These are phyloP conservation scores for Anguilla obscura DNA, from an alignment of 2,797 vertebrate genomes.

Conservation along the genomic window DNA sequence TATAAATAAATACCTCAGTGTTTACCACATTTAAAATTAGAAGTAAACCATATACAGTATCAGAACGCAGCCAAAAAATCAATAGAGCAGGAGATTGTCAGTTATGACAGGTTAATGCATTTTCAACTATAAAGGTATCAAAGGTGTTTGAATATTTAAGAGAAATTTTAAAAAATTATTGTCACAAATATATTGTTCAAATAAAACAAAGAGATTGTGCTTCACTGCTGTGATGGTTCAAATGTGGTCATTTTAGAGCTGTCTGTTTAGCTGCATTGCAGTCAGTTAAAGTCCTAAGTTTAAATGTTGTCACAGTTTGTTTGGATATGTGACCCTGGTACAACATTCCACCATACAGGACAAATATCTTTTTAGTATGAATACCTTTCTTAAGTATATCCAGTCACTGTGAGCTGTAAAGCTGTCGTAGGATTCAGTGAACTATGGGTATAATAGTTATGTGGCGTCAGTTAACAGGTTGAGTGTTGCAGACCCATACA, in stretches of 20 bases:
- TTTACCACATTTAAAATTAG: background rate
- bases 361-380: slow-evolving; percentile 34
- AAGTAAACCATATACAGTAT: background rate
- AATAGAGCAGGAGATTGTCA: background rate
- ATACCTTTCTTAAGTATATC: slow-evolving; percentile 23
- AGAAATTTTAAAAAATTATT: background rate
- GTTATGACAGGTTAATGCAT: background rate
- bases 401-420: slow-evolving; percentile 44
- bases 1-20: background rate
- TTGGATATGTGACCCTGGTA: slow-evolving; percentile 5
- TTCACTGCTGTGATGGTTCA: background rate
- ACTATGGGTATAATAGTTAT: slow-evolving; percentile 35
- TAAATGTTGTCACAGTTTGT: background rate
- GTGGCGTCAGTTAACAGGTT: slow-evolving; percentile 46
- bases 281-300: background rate
- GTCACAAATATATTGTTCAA: background rate
- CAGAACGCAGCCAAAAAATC: background rate
- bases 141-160: background rate
- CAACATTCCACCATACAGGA: slow-evolving; percentile 40
- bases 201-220: background rate
- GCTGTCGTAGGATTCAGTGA: slow-evolving; percentile 46
- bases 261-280: background rate
- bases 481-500: slow-evolving; percentile 44
- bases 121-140: background rate
- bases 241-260: background rate